phyloP scores from a whole-genome alignment of 2,113 vertebrate species.

The Siniperca chuatsi region DNA sequence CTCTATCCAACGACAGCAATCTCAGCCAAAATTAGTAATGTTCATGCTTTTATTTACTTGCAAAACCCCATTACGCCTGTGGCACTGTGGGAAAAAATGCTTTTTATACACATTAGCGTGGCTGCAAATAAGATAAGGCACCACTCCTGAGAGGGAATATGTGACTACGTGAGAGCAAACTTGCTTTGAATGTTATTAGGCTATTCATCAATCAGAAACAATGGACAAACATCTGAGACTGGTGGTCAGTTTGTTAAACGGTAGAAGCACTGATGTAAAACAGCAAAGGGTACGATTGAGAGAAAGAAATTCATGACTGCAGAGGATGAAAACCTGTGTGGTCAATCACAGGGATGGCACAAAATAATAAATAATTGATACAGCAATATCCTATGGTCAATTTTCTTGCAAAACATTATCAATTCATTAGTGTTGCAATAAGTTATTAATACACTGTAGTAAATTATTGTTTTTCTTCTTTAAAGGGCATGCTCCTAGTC shows the following conservation, averaged over 20 bases:
- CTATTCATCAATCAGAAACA: slow-evolving; percentile 72
- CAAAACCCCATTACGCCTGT: slow-evolving; percentile 73
- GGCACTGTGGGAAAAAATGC: slow-evolving; percentile 72
- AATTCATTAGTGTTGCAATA: neutral
- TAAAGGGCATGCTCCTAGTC: neutral
- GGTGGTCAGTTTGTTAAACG: slow-evolving; percentile 50
- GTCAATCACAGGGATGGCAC: neutral
- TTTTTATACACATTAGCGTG: slow-evolving; percentile 79
- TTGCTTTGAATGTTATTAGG: slow-evolving; percentile 71
- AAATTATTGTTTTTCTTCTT: neutral
- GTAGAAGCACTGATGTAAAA: slow-evolving; percentile 27
- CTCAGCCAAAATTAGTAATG: slow-evolving; percentile 62
- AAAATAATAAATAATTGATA: neutral
- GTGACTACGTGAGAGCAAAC: slow-evolving; percentile 64
- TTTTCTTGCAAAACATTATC: neutral
- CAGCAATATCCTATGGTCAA: neutral
- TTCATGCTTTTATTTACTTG: slow-evolving; percentile 77
- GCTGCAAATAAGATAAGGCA: slow-evolving; percentile 78
- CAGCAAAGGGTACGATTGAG: slow-evolving; percentile 30
- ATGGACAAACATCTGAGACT: slow-evolving; percentile 44
- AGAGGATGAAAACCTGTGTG: neutral
- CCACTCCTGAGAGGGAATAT: slow-evolving; percentile 72
- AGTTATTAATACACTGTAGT: neutral
- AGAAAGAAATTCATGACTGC: neutral
- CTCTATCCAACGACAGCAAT: slow-evolving; percentile 57